Percentiles rank a stretch among this genome's conserved stretches.
phyloP scores from a whole-genome alignment of 2,113 vertebrate species.

The Elgaria multicarinata region DNA sequence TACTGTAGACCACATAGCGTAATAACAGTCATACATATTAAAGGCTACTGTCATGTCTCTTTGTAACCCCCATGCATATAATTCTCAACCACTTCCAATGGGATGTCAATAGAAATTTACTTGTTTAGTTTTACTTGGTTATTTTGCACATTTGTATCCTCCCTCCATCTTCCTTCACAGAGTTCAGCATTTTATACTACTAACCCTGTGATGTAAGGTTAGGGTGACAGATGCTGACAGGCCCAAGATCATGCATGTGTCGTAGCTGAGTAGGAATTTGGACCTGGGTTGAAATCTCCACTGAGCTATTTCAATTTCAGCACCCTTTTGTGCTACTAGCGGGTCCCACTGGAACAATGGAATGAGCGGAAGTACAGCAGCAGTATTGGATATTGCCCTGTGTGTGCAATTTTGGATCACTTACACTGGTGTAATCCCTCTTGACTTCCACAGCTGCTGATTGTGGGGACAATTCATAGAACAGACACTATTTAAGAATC shows the following conservation, averaged over 20 bases:
- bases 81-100: neutral
- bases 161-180: neutral
- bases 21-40: slow-evolving; percentile 3
- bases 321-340: no score
- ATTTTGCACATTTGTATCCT: neutral
- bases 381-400: neutral
- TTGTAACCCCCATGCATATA: neutral
- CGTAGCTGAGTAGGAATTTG: neutral
- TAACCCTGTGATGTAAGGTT: neutral
- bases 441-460: neutral
- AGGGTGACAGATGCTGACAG: neutral
- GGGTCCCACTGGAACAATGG: no score
- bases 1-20: rapidly evolving
- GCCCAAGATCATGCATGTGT: neutral
- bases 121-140: neutral
- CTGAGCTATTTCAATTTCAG: neutral
- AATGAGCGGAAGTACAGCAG: no score
- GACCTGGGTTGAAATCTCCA: neutral
- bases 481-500: neutral
- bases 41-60: neutral
- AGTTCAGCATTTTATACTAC: neutral
- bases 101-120: neutral
- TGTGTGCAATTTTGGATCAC: neutral
- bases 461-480: neutral
- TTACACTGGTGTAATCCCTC: neutral